Percentiles rank a stretch among this genome's conserved stretches.
Conservation (phyloP, 1,140 invertebrate genomes). For the Ips nitidus region DNA sequence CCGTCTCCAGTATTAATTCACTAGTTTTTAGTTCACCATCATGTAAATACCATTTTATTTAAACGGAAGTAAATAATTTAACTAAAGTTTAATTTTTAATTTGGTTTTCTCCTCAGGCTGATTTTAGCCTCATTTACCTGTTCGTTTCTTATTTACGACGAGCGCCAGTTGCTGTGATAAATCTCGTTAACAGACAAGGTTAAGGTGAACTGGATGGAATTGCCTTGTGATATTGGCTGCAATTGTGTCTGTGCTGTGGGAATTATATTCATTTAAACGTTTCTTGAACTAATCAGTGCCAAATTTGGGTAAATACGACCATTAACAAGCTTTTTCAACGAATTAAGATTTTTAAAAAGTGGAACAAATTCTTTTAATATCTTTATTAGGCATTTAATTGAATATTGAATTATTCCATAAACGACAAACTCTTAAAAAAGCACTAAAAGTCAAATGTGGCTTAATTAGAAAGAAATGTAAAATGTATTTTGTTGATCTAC, state of each 20-base stretch:
- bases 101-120: not conserved
- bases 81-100: not conserved
- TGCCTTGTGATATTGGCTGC: not conserved
- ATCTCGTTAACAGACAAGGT: conserved; percentile 1
- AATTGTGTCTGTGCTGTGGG: not conserved
- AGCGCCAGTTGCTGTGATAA: not conserved
- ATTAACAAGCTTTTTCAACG: too few species aligned
- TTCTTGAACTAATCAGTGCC: too few species aligned
- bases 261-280: too few species aligned
- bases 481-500: too few species aligned
- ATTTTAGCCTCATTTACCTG: not conserved
- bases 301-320: too few species aligned
- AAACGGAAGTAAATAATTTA: not conserved
- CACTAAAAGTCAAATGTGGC: too few species aligned
- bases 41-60: not conserved
- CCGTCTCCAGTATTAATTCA: conserved; percentile 49
- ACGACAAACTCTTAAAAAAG: too few species aligned
- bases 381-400: too few species aligned
- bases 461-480: too few species aligned
- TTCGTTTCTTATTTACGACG: not conserved
- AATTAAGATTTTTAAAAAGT: too few species aligned
- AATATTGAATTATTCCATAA: too few species aligned
- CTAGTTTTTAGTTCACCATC: not conserved
- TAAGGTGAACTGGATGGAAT: not conserved
- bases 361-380: too few species aligned